Percentiles rank a stretch among this genome's conserved stretches.
Evolutionary conservation across 2,113 vertebrate species (phyloP).

Genomic region (Cricetomys ansorgei): DNA sequence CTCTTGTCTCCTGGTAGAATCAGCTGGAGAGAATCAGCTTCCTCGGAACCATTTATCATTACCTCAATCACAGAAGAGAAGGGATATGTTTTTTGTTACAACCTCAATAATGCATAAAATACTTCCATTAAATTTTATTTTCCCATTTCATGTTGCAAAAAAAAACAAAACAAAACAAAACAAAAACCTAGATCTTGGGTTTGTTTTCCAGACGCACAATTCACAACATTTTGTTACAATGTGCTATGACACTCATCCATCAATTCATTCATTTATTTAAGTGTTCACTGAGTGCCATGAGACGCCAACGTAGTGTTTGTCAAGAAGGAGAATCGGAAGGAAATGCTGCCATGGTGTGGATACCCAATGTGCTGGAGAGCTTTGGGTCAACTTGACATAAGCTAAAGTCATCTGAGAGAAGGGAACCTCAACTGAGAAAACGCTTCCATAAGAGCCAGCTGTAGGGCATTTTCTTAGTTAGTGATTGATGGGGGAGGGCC

Average conservation of each 20-base stretch:
- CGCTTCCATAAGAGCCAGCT: not conserved
- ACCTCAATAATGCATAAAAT: not conserved
- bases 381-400: not conserved
- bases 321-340: not conserved
- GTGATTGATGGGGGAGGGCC: not conserved
- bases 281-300: not conserved
- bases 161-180: not conserved
- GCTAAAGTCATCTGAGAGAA: not conserved
- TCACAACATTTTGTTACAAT: not conserved
- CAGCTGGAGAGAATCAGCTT: not conserved
- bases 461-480: not conserved
- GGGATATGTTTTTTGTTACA: not conserved
- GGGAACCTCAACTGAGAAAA: not conserved
- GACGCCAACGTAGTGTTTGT: not conserved
- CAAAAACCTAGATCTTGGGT: not conserved
- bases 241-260: not conserved
- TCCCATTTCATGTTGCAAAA: not conserved
- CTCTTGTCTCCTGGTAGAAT: not conserved
- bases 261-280: not conserved
- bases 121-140: slow-evolving; percentile 34
- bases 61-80: slow-evolving; percentile 1
- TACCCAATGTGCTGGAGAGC: not conserved
- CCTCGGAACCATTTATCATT: not conserved
- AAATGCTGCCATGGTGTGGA: not conserved
- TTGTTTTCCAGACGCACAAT: slow-evolving; percentile 30